Base-by-base conservation (phyloP, 2,113 vertebrate genomes). In the Labeo rohita region DNA sequence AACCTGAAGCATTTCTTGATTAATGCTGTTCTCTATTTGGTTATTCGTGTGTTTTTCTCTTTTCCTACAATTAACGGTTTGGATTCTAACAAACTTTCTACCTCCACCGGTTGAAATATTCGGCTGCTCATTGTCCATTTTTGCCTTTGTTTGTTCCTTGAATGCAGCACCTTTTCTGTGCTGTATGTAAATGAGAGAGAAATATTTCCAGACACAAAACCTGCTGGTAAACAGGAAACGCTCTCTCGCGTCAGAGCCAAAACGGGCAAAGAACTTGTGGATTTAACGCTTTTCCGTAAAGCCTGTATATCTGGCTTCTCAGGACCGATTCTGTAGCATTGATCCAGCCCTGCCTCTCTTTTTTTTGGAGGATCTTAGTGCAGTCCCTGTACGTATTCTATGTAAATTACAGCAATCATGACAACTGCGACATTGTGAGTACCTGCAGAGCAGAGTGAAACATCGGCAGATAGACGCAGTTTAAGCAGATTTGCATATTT, bases 1-100 rank as follows among this genome's bases (percentile, higher is more conserved):
- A 95, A 86, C 90, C 86, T 93, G 90, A 93, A 84, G 82, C 84
- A 90, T 83, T 88, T 90, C 87, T 88, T 88, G 86, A 88, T 47
- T 87, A 80, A 79, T 70, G 85, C 54, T 78, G 56, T 54, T 84
- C 39, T 83, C 13, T n/a, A 16, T 23, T 87, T 82, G 56, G 70
- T 84, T 2, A 43, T 85, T 83, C 3, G 2, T 39, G 65, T 73
- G 15, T 6, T 52, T 73, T 45, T 70, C 50, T 39, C 12, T 56
- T 43, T 43, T 39, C 15, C 36, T 23, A 12, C n/a, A 39, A 10
- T 65, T 11, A 65, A 39, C 21, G 23, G 47, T 28, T 54, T 77
- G n/a, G 3, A 34, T 56, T 34, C 36, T 3, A 75, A 49, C 6
- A 13, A 23, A 77, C n/a, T 1, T 76, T 4, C 3, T n/a, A 11